phyloP scores from a whole-genome alignment of 2,113 vertebrate genomes.

The Amazona vittata region DNA sequence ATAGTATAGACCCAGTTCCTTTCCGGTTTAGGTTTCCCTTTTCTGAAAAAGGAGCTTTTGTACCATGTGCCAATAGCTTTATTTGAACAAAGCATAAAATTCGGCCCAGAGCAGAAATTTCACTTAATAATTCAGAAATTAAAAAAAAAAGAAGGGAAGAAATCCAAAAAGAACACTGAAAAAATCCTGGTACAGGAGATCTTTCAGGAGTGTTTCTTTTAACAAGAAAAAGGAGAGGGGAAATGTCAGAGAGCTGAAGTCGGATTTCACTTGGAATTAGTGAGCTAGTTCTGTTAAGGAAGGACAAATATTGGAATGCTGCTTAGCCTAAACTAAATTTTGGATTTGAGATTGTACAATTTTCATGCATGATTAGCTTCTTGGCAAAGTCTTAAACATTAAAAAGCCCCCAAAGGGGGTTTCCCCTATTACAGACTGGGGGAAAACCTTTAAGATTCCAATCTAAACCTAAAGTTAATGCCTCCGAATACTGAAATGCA shows the following conservation, averaged over 20 bases:
- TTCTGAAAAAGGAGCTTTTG: neutral
- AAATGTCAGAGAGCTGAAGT: neutral
- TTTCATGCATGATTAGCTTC: neutral
- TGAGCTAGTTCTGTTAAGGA: neutral
- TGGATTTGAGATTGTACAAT: neutral
- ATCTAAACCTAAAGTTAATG: neutral
- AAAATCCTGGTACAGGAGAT: neutral
- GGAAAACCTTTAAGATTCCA: neutral
- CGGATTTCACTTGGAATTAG: neutral
- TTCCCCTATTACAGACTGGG: rapidly evolving
- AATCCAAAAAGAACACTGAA: neutral
- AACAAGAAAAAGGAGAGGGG: neutral
- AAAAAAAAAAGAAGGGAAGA: neutral
- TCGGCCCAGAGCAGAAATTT: neutral
- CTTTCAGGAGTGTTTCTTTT: neutral
- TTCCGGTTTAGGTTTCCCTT: neutral
- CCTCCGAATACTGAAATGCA: rapidly evolving
- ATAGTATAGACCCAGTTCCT: neutral
- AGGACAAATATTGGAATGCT: neutral
- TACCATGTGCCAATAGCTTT: neutral
- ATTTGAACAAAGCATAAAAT: neutral
- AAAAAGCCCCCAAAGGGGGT: neutral
- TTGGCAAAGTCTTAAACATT: neutral
- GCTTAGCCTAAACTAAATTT: neutral
- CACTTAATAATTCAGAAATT: neutral